Evolutionary conservation across 1,140 invertebrate species (phyloP).

Genomic region (Himalopsyche phryganea): DNA sequence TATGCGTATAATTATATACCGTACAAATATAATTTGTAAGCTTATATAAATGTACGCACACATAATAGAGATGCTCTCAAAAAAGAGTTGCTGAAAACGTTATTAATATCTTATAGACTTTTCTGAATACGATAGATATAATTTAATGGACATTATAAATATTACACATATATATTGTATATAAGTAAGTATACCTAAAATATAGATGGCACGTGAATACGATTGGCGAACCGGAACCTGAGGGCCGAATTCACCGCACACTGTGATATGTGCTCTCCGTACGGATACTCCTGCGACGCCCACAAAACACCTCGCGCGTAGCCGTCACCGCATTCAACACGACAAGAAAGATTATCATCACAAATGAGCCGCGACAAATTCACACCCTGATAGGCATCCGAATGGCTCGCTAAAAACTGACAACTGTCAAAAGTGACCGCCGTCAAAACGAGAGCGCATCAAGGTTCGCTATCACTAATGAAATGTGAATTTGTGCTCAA

Average conservation of each 20-base stretch:
- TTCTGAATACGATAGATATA: constrained; percentile 56
- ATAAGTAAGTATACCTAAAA: constrained; percentile 46
- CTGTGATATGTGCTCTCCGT: constrained; percentile 25
- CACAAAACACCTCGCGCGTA: constrained; percentile 3
- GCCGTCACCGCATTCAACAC: no score
- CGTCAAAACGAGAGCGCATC: no score
- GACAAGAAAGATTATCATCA: no score
- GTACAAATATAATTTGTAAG: no score
- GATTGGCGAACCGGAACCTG: constrained; percentile 35
- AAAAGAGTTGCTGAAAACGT: constrained; percentile 56
- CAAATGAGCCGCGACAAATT: no score
- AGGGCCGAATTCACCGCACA: constrained; percentile 21
- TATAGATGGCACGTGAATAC: constrained; percentile 54
- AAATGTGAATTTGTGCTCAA: no score
- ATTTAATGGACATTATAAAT: constrained; percentile 51
- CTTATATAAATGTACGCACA: no score
- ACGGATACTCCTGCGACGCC: background rate
- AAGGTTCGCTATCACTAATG: no score
- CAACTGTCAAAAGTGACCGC: no score
- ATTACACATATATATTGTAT: constrained; percentile 20
- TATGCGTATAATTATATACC: no score
- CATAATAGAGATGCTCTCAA: constrained; percentile 47
- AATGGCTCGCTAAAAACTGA: no score
- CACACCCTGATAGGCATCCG: no score
- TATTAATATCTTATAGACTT: constrained; percentile 54